Evolutionary conservation across 2,888 invertebrate species (phyloP), one percentile per base, ranked within the genome.

Genomic region (Penaeus monodon): DNA sequence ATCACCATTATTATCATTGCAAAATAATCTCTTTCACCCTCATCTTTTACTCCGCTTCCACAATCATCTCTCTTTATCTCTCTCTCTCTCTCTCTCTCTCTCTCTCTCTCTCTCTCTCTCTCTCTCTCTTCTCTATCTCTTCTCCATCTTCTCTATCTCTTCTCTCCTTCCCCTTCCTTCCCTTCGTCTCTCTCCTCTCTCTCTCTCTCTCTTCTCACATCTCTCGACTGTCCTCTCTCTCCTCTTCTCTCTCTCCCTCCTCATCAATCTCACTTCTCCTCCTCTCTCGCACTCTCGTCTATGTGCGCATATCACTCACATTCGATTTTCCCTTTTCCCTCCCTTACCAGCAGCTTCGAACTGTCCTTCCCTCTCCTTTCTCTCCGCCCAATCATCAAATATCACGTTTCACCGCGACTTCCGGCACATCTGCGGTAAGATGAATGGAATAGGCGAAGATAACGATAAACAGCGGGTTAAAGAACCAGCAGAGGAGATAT

Each of bases 341-440:
- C 49, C 57, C 70, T 66, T 81, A 57, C 70, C 17, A 44, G 20
- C 14, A 38, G n/a, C 44, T 76, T 76, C n/a, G 33, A 76, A 44
- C 20, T 44, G 33, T 49, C 49, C 8, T 12, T 14, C n/a, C 49
- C 70, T 70, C 29, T 49, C 27, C 70, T 73, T 57, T 49, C 27
- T 49, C 81, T 81, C 20, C 38, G 27, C 29, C 44, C 85, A 85
- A 85, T 85, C 77, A 79, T 81, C 85, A 65, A n/a, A 74, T 80
- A 85, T 85, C 85, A 24, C 29, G 64, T 85, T 85, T 65, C 85
- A 74, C 29, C 24, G 57, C 57, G 65, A 70, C 85, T 85, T 85
- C 85, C 85, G 85, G 65, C 80, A 73, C 85, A 85, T 85, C 85
- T 85, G 85, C 81, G 85, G 85, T 85, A 63, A 27, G 74, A 17